Evolutionary conservation across 92 coral and sea anemone species (phyloP), one percentile per base, ranked within the genome.

Genomic region (Epizoanthus stellaris): DNA sequence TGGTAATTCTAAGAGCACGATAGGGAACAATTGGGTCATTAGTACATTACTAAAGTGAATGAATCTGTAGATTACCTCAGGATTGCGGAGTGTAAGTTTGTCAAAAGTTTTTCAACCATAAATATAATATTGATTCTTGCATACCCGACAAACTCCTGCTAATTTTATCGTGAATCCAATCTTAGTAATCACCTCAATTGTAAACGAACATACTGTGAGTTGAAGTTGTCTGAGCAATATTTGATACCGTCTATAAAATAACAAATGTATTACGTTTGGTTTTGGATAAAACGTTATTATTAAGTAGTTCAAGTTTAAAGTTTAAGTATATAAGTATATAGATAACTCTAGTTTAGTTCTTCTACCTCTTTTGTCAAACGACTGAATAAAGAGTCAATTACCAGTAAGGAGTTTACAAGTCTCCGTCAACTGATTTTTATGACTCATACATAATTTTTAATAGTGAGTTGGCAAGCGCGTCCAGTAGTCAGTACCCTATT

Each of bases 271-370:
- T 23, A 14, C 73, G 43, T 38, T 67, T 67, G 42, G 49, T 38
- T 65, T 43, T 6, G 9, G 3, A 15, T 67, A 13, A 49, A 6
- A 49, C 34, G n/a, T 34, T 68, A 19, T 68, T 68, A 13, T 68
- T 68, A 72, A 72, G 77, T 72, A 49, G 34, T 21, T 72, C 77
- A 72, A 72, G 77, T 38, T 71, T 21, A 47, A 71, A 52, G 14
- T 40, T 70, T 70, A 19, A 70, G 75, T 45, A 43, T 43, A 45
- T 43, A 43, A 72, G 36, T 72, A 16, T 16, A 68, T 66, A 68
- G 5, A 17, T 34, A 68, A 36, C 45, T 68, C 73, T 38, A 68
- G 73, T 14, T 4, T 72, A 72, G 60, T 43, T 72, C 23, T 72
- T 47, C 77, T 43, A 1, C 56, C 57, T 43, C 60, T 47, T 47